Evolutionary conservation across 2,113 vertebrate genomes (phyloP).

Genomic region (Rhinolophus ferrumequinum): DNA sequence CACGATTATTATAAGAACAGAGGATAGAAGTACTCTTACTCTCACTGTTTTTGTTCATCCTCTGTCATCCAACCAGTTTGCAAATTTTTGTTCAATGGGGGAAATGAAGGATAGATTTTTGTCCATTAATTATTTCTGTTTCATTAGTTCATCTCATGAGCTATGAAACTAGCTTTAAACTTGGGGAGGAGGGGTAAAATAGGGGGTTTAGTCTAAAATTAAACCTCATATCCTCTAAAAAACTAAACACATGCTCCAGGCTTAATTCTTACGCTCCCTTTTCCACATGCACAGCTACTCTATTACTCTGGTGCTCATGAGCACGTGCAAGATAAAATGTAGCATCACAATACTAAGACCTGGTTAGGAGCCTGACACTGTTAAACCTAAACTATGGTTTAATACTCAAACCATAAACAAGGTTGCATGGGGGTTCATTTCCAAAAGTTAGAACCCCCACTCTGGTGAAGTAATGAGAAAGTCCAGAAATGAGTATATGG

Average conservation of each 20-base stretch:
- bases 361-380: not conserved
- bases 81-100: conserved; percentile 55
- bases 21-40: conserved; percentile 66
- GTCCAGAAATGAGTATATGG: not conserved
- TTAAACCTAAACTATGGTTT: not conserved
- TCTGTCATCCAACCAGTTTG: conserved; percentile 60
- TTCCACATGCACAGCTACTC: not conserved
- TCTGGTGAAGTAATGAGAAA: not conserved
- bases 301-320: not conserved
- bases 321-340: not conserved
- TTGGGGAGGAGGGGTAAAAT: not conserved
- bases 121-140: conserved; percentile 45
- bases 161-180: conserved; percentile 58
- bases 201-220: conserved; percentile 55
- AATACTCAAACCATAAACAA: not conserved
- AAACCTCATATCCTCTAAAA: conserved; percentile 48
- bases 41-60: conserved; percentile 49
- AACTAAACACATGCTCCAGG: not conserved
- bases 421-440: not conserved
- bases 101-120: conserved; percentile 61
- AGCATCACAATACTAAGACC: not conserved
- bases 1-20: conserved; percentile 61
- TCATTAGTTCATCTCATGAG: conserved; percentile 42
- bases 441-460: not conserved
- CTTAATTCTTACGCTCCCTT: conserved; percentile 28